Percentiles rank a stretch among this genome's conserved stretches.
Evolutionary conservation across 92 coral and sea anemone genomes (phyloP).

Genomic region (Porites evermanni): DNA sequence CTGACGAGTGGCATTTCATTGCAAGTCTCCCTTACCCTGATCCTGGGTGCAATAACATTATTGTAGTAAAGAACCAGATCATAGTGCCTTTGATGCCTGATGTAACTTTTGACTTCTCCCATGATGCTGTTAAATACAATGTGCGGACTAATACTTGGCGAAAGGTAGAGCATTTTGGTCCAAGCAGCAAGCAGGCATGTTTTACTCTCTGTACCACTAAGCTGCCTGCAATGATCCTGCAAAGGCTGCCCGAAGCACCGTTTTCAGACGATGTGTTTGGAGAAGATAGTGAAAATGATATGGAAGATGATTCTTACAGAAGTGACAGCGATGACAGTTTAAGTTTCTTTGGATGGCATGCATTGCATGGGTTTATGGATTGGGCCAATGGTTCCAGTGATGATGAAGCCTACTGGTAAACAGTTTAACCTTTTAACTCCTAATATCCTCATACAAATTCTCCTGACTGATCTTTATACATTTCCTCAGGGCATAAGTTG

Average conservation of each 20-base stretch:
- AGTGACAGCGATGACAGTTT: slow-evolving; percentile 37
- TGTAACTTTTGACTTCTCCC: slow-evolving; percentile 14
- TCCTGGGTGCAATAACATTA: slow-evolving; percentile 50
- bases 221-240: slow-evolving; percentile 55
- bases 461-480: no score
- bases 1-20: slow-evolving; percentile 61
- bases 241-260: slow-evolving; percentile 40
- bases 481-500: no score
- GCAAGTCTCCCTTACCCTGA: slow-evolving; percentile 60
- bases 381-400: slow-evolving; percentile 4
- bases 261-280: slow-evolving; percentile 2
- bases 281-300: slow-evolving; percentile 2
- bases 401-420: neutral
- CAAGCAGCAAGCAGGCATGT: slow-evolving; percentile 44
- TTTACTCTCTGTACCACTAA: slow-evolving; percentile 62
- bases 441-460: no score
- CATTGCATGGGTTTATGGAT: slow-evolving; percentile 11
- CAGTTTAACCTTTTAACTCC: no score
- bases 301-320: neutral
- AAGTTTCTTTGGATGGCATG: slow-evolving; percentile 39
- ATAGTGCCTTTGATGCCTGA: slow-evolving; percentile 43
- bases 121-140: slow-evolving; percentile 62
- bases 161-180: slow-evolving; percentile 48
- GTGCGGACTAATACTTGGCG: slow-evolving; percentile 63
- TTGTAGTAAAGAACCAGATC: slow-evolving; percentile 63